These are phyloP conservation scores for Rhynchomys soricoides DNA, from an alignment of 2,113 vertebrate genomes.

Conservation along the genomic window DNA sequence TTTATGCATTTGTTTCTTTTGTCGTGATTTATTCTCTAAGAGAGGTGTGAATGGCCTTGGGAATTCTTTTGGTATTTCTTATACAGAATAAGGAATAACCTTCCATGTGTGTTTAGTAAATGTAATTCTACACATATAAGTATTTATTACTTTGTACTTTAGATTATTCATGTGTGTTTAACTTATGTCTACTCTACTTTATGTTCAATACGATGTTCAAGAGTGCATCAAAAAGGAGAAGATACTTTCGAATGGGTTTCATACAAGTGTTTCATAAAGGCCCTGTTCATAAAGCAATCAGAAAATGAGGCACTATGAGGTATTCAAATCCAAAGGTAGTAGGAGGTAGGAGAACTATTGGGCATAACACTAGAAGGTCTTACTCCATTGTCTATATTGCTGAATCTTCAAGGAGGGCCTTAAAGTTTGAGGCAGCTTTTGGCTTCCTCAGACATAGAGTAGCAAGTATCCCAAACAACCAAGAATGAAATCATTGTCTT, in stretches of 20 bases:
- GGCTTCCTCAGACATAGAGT: not conserved
- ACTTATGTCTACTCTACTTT: not conserved
- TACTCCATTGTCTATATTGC: not conserved
- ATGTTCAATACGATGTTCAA: not conserved
- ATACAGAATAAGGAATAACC: not conserved
- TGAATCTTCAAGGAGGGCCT: not conserved
- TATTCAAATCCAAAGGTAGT: not conserved
- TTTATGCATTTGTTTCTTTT: not conserved
- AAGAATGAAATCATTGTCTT: not conserved
- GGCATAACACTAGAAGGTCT: too few relatives aligned
- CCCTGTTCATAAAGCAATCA: not conserved
- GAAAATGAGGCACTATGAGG: not conserved
- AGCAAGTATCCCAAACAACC: not conserved
- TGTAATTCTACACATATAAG: not conserved
- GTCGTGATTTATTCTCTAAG: slow-evolving; percentile 18
- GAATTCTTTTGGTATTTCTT: not conserved
- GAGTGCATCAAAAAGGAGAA: not conserved
- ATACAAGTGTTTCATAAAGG: not conserved
- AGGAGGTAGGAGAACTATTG: not conserved
- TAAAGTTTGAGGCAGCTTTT: not conserved
- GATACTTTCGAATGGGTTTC: not conserved
- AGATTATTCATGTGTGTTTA: not conserved
- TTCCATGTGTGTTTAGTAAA: not conserved
- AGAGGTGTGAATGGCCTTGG: not conserved
- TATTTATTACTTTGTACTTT: not conserved